A percentile compares a stretch with the other conserved stretches of the same genome.
Evolutionary conservation across 2,797 vertebrate species (phyloP).

Genomic region (Propithecus perrieri): DNA sequence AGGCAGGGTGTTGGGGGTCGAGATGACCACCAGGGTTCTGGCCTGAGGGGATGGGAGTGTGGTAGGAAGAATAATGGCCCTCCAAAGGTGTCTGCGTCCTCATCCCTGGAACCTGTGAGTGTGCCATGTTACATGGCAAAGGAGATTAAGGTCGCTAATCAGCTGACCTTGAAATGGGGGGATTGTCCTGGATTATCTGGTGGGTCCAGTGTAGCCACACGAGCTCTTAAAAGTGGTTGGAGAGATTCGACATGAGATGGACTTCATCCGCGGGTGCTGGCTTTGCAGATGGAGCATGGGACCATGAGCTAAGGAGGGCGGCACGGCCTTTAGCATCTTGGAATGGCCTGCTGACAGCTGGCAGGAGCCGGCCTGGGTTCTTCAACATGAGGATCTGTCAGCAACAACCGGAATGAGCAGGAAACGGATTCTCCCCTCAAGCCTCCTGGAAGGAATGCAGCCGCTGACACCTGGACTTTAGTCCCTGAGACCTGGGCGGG

Average conservation of each 20-base stretch:
- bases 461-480: background rate
- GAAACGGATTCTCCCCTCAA: rapidly evolving
- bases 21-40: background rate
- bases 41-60: background rate
- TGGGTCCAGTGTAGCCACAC: background rate
- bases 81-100: rapidly evolving
- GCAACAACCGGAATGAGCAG: background rate
- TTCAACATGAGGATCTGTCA: background rate
- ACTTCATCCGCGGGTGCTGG: too few relatives aligned
- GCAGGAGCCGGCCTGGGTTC: background rate
- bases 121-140: rapidly evolving
- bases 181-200: background rate
- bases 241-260: rapidly evolving
- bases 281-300: background rate
- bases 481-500: background rate
- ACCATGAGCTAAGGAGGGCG: rapidly evolving
- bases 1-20: background rate
- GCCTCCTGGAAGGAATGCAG: background rate
- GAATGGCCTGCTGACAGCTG: background rate
- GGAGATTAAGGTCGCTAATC: rapidly evolving
- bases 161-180: background rate
- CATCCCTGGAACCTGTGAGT: background rate
- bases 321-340: background rate
- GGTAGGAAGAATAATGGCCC: background rate
- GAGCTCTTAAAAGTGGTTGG: background rate